phyloP scores from a whole-genome alignment of 2,888 invertebrate genomes.

The Leptarthrus brevirostris region DNA sequence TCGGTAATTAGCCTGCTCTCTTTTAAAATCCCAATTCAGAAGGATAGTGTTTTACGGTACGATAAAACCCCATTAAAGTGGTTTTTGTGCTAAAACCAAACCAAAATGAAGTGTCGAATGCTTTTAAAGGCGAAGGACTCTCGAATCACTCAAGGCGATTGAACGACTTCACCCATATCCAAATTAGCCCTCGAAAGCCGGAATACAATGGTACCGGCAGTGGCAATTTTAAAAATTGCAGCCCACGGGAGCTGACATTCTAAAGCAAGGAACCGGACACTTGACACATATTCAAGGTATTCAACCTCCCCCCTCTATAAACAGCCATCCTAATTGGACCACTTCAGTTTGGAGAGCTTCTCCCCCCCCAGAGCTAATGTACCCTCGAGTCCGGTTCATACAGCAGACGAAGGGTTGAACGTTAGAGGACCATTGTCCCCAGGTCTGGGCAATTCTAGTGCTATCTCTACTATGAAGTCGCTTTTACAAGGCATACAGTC shows the following conservation, averaged over 20 bases:
- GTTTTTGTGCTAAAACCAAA: neutral
- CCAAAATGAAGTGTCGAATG: slow-evolving; percentile 36
- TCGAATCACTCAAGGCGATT: slow-evolving; percentile 33
- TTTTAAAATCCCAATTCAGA: no score
- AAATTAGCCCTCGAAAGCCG: slow-evolving; percentile 25
- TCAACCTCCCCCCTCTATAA: slow-evolving; percentile 25
- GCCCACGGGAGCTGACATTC: slow-evolving; percentile 23
- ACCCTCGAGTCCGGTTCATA: slow-evolving; percentile 4
- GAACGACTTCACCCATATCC: neutral
- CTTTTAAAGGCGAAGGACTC: slow-evolving; percentile 38
- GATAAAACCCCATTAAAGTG: slow-evolving; percentile 24
- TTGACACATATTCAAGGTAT: slow-evolving; percentile 44
- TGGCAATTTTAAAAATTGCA: slow-evolving; percentile 28
- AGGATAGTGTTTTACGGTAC: slow-evolving; percentile 6
- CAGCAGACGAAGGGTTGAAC: slow-evolving; percentile 13
- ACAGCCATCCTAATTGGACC: slow-evolving; percentile 44
- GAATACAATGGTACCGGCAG: slow-evolving; percentile 16
- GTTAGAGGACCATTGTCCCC: slow-evolving; percentile 31
- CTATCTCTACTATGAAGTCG: slow-evolving; percentile 5
- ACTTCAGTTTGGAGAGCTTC: slow-evolving; percentile 12
- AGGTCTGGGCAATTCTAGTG: neutral
- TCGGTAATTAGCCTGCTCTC: slow-evolving; percentile 21
- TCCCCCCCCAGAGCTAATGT: slow-evolving; percentile 21
- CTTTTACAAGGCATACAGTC: neutral
- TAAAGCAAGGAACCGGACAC: slow-evolving; percentile 39